Conservation (phyloP, 1,140 invertebrate species). For the Pantala flavescens region DNA sequence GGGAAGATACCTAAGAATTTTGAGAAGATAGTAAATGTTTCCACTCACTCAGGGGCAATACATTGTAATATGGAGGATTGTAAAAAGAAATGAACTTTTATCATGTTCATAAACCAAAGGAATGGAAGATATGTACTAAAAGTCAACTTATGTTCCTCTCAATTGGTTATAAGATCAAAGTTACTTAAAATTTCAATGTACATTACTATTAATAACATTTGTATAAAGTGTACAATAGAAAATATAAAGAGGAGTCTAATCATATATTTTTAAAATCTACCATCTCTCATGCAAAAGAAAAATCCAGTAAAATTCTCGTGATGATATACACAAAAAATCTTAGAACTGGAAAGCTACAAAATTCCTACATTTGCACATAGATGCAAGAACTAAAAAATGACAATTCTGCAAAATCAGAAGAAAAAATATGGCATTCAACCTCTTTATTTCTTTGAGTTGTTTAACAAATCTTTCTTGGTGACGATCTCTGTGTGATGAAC, state of each 20-base stretch:
- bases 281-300: too few species aligned
- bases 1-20: not conserved
- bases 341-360: too few species aligned
- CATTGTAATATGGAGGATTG: not conserved
- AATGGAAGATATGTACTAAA: not conserved
- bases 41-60: not conserved
- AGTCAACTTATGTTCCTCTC: conserved; percentile 1
- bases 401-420: too few species aligned
- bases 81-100: not conserved
- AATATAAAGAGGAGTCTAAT: not conserved
- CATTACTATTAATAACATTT: not conserved
- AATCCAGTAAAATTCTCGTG: too few species aligned
- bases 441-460: too few species aligned
- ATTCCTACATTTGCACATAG: too few species aligned
- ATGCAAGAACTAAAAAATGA: too few species aligned
- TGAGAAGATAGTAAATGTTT: not conserved
- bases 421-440: too few species aligned
- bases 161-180: not conserved
- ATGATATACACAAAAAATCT: too few species aligned
- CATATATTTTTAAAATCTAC: too few species aligned
- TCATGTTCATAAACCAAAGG: not conserved
- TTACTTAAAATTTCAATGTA: not conserved
- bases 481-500: too few species aligned
- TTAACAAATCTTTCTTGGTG: too few species aligned
- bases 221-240: conserved; percentile 7